Evolutionary conservation across 1,140 invertebrate genomes (phyloP), one percentile per base, ranked within the genome.

Genomic region (Dreissena polymorpha): DNA sequence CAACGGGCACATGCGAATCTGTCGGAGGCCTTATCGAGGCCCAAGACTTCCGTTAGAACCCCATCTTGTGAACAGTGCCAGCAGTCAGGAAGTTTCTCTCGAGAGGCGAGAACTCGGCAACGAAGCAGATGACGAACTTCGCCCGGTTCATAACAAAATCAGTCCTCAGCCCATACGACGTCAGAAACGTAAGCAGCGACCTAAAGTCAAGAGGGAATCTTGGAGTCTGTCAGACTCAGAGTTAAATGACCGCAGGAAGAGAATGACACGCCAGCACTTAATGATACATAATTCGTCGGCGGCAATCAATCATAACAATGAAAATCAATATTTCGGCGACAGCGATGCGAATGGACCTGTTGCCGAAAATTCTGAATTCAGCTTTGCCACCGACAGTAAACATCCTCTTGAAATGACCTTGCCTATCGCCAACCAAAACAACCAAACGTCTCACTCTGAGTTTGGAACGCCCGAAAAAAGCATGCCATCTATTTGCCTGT

Each of bases 71-170:
- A 69, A 71, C 39, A 76, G 73, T 39, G 65, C 60, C 16, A 82
- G 79, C 29, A 82, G 70, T 21, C 63, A 64, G 49, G 73, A 60
- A 53, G 29, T 74, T 12, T 82, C 79, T 13, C 16, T 74, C 27
- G 79, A 82, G 39, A 27, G 39, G 16, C 55, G 50, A 25, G 79
- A 82, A 51, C 18, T 53, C 23, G 78, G 78, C 39, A 82, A 82
- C 72, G 79, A 82, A n/a, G 79, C 79, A 67, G 79, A 82, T 51
- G 79, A 82, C 23, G 79, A 82, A 25, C 55, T 80, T 13, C 16
- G 7, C 12, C 16, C 25, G 12, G 8, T 39, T 39, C 39, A 39
- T 39, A 5, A 5, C 3, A 39, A 8, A 39, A 8, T 39, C 39
- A 39, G 39, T 39, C 3, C 39, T 39, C 39, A 39, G 39, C 29